Evolutionary conservation across 2,113 vertebrate species (phyloP), one percentile per base, ranked within the genome.

Genomic region (Myotis davidii): DNA sequence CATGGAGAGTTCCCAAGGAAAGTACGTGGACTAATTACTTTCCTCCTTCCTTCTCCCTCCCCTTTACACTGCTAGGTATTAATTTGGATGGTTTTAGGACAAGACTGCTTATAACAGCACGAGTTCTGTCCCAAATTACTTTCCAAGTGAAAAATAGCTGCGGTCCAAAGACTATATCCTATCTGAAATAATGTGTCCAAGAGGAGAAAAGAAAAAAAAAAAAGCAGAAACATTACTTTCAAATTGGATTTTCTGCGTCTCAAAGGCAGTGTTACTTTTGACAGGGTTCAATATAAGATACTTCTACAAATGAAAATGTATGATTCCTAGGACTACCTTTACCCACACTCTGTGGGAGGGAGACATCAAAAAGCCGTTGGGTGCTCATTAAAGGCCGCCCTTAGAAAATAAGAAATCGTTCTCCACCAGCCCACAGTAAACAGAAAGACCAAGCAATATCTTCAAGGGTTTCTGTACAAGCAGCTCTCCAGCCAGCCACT

Each of bases 281-380:
- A 97, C 90, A 96, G 69, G 37, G 65, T 84, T 97, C 65, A 61
- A 61, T 89, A 97, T 52, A 84, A 97, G 97, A 94, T 86, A 88
- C 29, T 97, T 95, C 69, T 61, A 52, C 95, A 96, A 91, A 97
- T 97, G 96, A 97, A 97, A 97, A 96, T 76, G 59, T 90, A 85
- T 96, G 77, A 95, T 96, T 93, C 52, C 76, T 48, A 50, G 39
- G 37, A 39, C 39, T 82, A 87, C 72, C 39, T 94, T 72, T 94
- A 70, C 94, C 59, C 81, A 73, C n/a, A 70, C 34, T 81, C 93
- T 88, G 54, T 86, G 54, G 89, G 39, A 87, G n/a, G 70, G 50
- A 56, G 89, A 70, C 95, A 84, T 91, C 91, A 78, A 91, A 97
- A 91, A 92, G 94, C 90, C 85, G 86, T 72, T 3, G 10, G 42